Percentiles rank a stretch among this genome's conserved stretches.
Conservation (phyloP, 2,113 vertebrate genomes). For the human (Homo sapiens) region DNA sequence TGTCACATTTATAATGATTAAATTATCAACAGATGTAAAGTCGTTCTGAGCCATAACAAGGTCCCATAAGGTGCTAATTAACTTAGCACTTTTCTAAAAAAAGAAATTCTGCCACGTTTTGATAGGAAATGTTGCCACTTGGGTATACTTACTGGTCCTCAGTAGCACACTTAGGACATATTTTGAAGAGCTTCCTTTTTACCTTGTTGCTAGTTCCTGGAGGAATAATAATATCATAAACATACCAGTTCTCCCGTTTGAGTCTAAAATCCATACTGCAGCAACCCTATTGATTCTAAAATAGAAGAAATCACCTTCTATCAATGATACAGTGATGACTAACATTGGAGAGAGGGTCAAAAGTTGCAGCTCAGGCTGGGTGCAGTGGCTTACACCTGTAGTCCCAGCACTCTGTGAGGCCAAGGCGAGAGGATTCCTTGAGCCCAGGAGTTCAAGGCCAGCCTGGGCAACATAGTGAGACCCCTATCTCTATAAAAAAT, state of each 20-base stretch:
- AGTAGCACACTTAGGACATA: neutral
- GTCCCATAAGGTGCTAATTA: conserved; percentile 68
- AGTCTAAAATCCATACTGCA: conserved; percentile 4
- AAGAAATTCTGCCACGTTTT: conserved; percentile 32
- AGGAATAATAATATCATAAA: neutral
- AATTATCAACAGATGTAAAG: conserved; percentile 65
- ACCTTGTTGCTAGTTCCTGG: neutral
- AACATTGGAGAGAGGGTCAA: neutral
- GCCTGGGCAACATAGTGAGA: too few species aligned
- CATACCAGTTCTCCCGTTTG: neutral
- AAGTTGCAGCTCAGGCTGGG: neutral
- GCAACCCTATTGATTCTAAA: neutral
- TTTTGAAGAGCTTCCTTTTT: neutral
- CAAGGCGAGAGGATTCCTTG: too few species aligned
- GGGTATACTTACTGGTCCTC: neutral
- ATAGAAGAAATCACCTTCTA: neutral
- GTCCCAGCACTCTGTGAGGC: too few species aligned
- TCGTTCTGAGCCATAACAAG: conserved; percentile 38
- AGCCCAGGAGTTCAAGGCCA: too few species aligned
- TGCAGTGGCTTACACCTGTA: too few species aligned
- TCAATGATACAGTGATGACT: neutral
- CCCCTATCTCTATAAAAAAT: too few species aligned
- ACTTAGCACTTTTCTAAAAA: conserved; percentile 58
- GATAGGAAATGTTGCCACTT: conserved; percentile 46
- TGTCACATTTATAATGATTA: conserved; percentile 59